Evolutionary conservation across 2,113 vertebrate species (phyloP).

Genomic region (Salvelinus sp.): DNA sequence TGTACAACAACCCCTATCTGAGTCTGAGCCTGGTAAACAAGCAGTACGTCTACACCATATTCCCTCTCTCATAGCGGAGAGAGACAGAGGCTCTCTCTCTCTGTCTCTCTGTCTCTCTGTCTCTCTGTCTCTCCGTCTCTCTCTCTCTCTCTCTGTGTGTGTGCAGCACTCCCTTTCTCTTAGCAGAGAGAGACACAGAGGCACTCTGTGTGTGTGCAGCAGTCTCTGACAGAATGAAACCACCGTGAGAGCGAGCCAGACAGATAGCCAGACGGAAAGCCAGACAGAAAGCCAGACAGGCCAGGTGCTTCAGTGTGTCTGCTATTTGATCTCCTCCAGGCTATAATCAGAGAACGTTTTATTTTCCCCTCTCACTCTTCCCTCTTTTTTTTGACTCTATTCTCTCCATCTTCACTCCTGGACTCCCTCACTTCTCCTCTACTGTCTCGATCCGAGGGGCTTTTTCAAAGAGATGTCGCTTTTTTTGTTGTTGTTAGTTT

Average conservation of each 20-base stretch:
- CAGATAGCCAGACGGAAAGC: background rate
- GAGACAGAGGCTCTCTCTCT: too few species aligned
- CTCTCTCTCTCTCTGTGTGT: too few species aligned
- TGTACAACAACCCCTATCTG: too few species aligned
- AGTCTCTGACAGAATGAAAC: constrained; percentile 51
- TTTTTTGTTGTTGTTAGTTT: background rate
- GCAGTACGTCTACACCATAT: too few species aligned
- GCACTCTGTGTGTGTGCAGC: background rate
- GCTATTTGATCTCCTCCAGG: background rate
- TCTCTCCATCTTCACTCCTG: background rate
- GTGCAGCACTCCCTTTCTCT: too few species aligned
- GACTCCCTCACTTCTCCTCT: background rate
- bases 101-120: too few species aligned
- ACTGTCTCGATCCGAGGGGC: background rate
- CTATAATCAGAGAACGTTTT: background rate
- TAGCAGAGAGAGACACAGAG: background rate
- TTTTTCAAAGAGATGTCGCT: background rate
- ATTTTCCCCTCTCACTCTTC: background rate
- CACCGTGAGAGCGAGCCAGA: constrained; percentile 15
- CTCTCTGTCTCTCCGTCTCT: too few species aligned
- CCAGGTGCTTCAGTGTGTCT: background rate
- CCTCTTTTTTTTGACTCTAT: background rate
- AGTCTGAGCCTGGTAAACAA: too few species aligned
- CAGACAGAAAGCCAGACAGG: background rate
- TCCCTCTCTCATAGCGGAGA: too few species aligned